Base-by-base conservation (phyloP, 2,888 invertebrate species). In the Ferrisia virgata region DNA sequence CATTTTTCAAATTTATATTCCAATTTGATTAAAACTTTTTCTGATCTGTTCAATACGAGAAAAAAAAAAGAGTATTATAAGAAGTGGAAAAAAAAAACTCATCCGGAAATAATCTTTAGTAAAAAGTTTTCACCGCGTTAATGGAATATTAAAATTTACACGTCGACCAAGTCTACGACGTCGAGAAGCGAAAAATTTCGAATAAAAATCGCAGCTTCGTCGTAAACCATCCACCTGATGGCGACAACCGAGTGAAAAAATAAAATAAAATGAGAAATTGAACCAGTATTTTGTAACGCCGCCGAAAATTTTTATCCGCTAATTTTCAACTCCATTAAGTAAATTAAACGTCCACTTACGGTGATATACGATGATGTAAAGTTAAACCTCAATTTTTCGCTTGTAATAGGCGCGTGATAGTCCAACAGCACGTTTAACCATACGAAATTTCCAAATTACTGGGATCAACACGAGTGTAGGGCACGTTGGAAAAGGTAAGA, bases 91-190 rank as follows among this genome's bases (percentile, higher is more conserved):
- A 43, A 15, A 58, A 64, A 64, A 64, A 28, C 13, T 28, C 64
- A 64, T 4, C 33, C 72, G 72, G 72, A 76, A 76, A 76, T 64
- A 64, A 64, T 64, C 64, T 64, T 64, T 6, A 15, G 28, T 64
- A 15, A 76, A 76, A 76, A 76, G 36, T 76, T 76, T 69, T 69
- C 69, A n/a, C 8, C 33, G 72, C 72, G 72, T 36, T 76, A 76
- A 76, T 76, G 72, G 72, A 76, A 76, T 76, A 76, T 76, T 76
- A 76, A 76, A 76, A 76, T 76, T 76, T 76, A 76, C 72, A 76
- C 72, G 33, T 76, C 31, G 36, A 76, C 72, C 18, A 33, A 28
- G 18, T 69, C 69, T 31, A 28, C n/a, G 6, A 18, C 69, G 31
- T 13, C 11, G 31, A 18, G 36, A 31, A 69, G 33, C 18, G 28